Evolutionary conservation across 2,113 vertebrate genomes (phyloP).

Genomic region (Gambusia holbrooki): DNA sequence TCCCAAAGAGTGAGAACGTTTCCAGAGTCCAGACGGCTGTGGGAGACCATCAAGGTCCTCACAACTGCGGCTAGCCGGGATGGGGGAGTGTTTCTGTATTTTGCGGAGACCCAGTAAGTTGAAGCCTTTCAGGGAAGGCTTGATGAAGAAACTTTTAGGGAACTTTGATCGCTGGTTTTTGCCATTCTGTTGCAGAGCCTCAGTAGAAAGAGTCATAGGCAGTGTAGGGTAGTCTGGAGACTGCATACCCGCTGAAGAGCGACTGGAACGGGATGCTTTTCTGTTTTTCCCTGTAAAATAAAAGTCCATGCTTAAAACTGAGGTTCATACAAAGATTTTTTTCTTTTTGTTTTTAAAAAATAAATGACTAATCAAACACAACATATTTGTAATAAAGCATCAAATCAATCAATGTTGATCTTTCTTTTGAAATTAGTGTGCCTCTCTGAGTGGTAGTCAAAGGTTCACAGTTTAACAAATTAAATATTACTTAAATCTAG

Average conservation of each 20-base stretch:
- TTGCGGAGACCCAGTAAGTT: conserved; percentile 71
- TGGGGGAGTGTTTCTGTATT: conserved; percentile 80
- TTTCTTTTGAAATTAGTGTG: no score
- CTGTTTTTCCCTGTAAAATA: conserved; percentile 87
- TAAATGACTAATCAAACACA: no score
- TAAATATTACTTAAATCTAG: no score
- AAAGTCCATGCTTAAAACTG: conserved; percentile 21
- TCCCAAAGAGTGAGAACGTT: conserved; percentile 92
- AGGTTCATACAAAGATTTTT: not conserved
- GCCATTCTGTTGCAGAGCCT: conserved; percentile 75
- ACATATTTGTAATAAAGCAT: not conserved
- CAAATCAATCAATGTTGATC: no score
- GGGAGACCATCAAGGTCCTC: conserved; percentile 86
- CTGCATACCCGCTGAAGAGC: conserved; percentile 82
- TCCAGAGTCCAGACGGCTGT: conserved; percentile 76
- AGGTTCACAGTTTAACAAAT: not conserved
- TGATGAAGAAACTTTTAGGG: conserved; percentile 63
- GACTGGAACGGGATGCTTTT: conserved; percentile 80
- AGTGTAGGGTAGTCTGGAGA: conserved; percentile 85
- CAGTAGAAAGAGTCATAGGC: conserved; percentile 83
- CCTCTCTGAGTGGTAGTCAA: no score
- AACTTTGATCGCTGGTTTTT: conserved; percentile 77
- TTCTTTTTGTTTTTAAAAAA: not conserved
- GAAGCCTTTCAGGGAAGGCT: conserved; percentile 76
- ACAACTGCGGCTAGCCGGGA: conserved; percentile 87